Conservation (phyloP, 2,113 vertebrate species). For the Bungarus multicinctus region DNA sequence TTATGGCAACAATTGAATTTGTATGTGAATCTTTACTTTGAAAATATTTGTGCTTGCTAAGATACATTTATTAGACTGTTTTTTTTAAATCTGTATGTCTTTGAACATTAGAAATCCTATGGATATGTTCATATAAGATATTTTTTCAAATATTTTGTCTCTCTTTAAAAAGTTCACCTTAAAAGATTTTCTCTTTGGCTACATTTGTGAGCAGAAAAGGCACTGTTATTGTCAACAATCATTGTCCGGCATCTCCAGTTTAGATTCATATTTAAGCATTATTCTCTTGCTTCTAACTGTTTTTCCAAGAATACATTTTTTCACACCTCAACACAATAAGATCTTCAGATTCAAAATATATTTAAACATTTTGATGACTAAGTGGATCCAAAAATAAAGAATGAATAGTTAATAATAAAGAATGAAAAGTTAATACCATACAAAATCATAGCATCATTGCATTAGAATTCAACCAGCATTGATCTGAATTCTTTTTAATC, state of each 20-base stretch:
- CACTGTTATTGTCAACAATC: slow-evolving; percentile 26
- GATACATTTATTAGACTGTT: background rate
- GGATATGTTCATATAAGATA: slow-evolving; percentile 26
- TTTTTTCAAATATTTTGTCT: background rate
- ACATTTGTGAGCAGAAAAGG: slow-evolving; percentile 41
- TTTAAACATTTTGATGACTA: slow-evolving; percentile 53
- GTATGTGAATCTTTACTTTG: background rate
- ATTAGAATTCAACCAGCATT: slow-evolving; percentile 34
- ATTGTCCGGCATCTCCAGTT: slow-evolving; percentile 17
- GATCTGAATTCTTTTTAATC: slow-evolving; percentile 2
- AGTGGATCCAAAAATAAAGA: slow-evolving; percentile 24
- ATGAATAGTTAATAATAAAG: slow-evolving; percentile 6
- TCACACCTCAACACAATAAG: slow-evolving; percentile 9
- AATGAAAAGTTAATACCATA: slow-evolving; percentile 7
- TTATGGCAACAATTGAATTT: background rate
- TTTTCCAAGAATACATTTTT: slow-evolving; percentile 23
- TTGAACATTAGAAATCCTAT: slow-evolving; percentile 28
- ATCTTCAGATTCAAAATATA: slow-evolving; percentile 41
- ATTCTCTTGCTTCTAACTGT: slow-evolving; percentile 41
- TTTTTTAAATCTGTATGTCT: background rate
- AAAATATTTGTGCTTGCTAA: background rate
- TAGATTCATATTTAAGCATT: slow-evolving; percentile 36
- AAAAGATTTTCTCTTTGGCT: slow-evolving; percentile 39
- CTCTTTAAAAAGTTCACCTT: slow-evolving; percentile 26
- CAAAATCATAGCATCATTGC: slow-evolving; percentile 47